A percentile compares a stretch with the other conserved stretches of the same genome.
phyloP scores from a whole-genome alignment of 2,888 invertebrate species.

The Leptogaster cylindrica region DNA sequence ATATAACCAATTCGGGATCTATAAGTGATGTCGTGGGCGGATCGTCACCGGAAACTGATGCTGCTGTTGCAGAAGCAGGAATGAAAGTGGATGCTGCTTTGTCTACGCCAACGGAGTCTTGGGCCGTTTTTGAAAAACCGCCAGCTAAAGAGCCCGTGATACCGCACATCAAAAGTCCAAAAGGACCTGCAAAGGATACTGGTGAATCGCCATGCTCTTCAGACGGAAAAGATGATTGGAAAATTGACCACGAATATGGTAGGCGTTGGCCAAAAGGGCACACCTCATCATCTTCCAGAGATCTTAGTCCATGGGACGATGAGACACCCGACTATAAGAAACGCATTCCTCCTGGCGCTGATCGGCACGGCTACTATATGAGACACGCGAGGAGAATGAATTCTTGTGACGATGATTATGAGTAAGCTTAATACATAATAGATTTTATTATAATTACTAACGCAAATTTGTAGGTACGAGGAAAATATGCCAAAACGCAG shows the following conservation, averaged over 20 bases:
- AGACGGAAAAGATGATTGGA: conserved; percentile 72
- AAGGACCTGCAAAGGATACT: conserved; percentile 44
- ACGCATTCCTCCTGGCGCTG: conserved; percentile 54
- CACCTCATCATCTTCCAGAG: conserved; percentile 76
- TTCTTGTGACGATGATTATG: conserved; percentile 76
- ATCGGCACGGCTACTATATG: conserved; percentile 64
- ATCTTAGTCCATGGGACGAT: conserved; percentile 82
- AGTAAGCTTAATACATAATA: conserved; percentile 63
- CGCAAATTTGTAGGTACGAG: conserved; percentile 55
- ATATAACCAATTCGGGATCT: conserved; percentile 66
- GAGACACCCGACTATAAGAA: conserved; percentile 67
- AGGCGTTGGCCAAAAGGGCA: conserved; percentile 67
- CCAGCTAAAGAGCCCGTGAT: not conserved
- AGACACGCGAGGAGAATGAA: conserved; percentile 64
- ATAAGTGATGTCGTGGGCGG: conserved; percentile 70
- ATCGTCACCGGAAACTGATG: conserved; percentile 69
- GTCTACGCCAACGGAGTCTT: conserved; percentile 62
- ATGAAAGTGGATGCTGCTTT: conserved; percentile 43
- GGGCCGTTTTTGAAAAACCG: conserved; percentile 68
- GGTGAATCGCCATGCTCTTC: conserved; percentile 79
- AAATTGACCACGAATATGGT: conserved; percentile 61
- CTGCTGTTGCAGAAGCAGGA: not conserved
- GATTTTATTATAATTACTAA: not conserved
- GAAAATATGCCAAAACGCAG: conserved; percentile 57
- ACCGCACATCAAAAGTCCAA: conserved; percentile 28